Evolutionary conservation across 2,888 invertebrate genomes (phyloP).

Genomic region (Ypsolopha scabrella): DNA sequence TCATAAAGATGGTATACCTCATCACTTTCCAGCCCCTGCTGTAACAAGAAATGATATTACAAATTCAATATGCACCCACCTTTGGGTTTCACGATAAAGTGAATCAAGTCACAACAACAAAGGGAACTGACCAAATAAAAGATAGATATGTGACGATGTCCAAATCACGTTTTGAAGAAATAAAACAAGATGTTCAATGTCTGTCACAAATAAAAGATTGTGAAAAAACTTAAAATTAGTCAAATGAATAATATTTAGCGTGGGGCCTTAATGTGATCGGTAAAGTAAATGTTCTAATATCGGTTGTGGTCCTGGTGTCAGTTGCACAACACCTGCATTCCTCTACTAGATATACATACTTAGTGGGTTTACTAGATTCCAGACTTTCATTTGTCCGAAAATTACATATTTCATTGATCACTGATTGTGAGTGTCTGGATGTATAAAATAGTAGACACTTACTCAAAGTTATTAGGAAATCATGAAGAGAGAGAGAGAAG

Average conservation of each 20-base stretch:
- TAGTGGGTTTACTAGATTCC: constrained; percentile 31
- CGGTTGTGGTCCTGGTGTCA: constrained; percentile 20
- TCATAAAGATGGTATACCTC: constrained; percentile 80
- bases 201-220: background rate
- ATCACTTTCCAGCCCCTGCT: constrained; percentile 95
- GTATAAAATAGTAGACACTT: background rate
- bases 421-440: constrained; percentile 12
- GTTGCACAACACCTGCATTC: constrained; percentile 52
- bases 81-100: constrained; percentile 53
- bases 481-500: too few species aligned
- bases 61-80: constrained; percentile 70
- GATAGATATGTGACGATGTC: background rate
- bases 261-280: constrained; percentile 36
- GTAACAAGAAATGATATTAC: constrained; percentile 75
- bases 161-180: background rate
- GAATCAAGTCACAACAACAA: constrained; percentile 31
- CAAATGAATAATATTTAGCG: constrained; percentile 11
- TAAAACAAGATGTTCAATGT: background rate
- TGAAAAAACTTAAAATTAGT: background rate
- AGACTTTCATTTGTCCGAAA: constrained; percentile 65
- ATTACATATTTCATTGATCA: constrained; percentile 14
- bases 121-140: constrained; percentile 18
- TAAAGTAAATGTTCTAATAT: constrained; percentile 1
- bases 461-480: background rate
- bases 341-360: constrained; percentile 41